phyloP scores from a whole-genome alignment of 2,113 vertebrate genomes.

The Sciurus niger region DNA sequence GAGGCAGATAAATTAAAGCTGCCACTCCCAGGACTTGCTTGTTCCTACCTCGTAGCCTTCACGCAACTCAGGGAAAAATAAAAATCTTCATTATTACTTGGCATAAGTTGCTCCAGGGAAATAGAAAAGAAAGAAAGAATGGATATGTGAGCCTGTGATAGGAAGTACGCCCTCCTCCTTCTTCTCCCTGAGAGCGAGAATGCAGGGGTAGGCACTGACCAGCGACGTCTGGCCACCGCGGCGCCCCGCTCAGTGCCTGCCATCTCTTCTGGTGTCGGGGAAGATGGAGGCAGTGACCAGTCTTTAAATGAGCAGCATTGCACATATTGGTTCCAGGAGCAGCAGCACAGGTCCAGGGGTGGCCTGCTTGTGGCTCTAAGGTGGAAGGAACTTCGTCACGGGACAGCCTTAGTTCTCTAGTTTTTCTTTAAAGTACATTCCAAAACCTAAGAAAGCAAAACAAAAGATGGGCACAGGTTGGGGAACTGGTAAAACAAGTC shows the following conservation, averaged over 20 bases:
- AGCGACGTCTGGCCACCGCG: constrained; percentile 80
- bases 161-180: constrained; percentile 19
- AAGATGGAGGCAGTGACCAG: constrained; percentile 72
- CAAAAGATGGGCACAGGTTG: constrained; percentile 86
- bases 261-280: constrained; percentile 77
- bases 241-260: constrained; percentile 74
- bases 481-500: constrained; percentile 52
- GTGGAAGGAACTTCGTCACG: not conserved
- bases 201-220: constrained; percentile 61
- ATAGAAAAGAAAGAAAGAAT: not conserved
- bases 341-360: constrained; percentile 69
- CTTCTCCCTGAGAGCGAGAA: constrained; percentile 79
- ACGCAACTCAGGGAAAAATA: constrained; percentile 71
- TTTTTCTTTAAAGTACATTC: constrained; percentile 86
- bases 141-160: constrained; percentile 61
- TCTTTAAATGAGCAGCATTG: constrained; percentile 90
- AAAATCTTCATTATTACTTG: constrained; percentile 80
- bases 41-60: constrained; percentile 84
- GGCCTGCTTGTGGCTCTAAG: not conserved
- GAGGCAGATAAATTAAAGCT: constrained; percentile 92
- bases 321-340: constrained; percentile 78
- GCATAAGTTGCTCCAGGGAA: constrained; percentile 80
- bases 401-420: constrained; percentile 74
- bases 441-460: constrained; percentile 86
- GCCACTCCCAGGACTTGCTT: constrained; percentile 87